Evolutionary conservation across 1,140 invertebrate genomes (phyloP).

Genomic region (Orchesella cincta): DNA sequence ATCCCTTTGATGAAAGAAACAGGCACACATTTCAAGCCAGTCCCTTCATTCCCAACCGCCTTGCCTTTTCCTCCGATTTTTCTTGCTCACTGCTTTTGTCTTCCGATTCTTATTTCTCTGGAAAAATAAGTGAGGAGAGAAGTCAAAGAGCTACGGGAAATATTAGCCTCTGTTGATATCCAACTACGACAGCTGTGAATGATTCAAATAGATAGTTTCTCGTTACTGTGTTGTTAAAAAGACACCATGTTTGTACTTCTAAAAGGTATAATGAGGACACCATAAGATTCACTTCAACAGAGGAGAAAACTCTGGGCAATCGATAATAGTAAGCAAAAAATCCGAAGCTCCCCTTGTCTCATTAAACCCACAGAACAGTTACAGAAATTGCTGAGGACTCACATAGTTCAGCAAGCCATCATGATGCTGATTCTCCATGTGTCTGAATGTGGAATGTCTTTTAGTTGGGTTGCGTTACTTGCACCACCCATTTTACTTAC

Average conservation of each 20-base stretch:
- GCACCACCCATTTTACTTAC: no score
- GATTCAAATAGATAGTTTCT: conserved; percentile 10
- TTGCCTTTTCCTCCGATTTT: background rate
- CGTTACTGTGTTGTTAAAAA: background rate
- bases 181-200: background rate
- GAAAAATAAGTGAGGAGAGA: conserved; percentile 9
- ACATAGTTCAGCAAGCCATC: no score
- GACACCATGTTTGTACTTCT: background rate
- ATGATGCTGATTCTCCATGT: no score
- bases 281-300: background rate
- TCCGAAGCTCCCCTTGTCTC: no score
- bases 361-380: no score
- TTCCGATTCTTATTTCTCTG: background rate
- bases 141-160: background rate
- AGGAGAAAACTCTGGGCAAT: background rate
- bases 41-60: background rate
- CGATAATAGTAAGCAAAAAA: no score
- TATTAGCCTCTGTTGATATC: background rate
- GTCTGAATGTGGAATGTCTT: no score
- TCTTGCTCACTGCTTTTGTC: background rate
- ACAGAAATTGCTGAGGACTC: no score
- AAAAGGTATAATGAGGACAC: conserved; percentile 1
- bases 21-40: background rate
- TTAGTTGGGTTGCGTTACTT: no score
- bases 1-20: conserved; percentile 40